Percentiles rank a stretch among this genome's conserved stretches.
Evolutionary conservation across 2,888 invertebrate species (phyloP).

Genomic region (Prosopocoilus inquinatus): DNA sequence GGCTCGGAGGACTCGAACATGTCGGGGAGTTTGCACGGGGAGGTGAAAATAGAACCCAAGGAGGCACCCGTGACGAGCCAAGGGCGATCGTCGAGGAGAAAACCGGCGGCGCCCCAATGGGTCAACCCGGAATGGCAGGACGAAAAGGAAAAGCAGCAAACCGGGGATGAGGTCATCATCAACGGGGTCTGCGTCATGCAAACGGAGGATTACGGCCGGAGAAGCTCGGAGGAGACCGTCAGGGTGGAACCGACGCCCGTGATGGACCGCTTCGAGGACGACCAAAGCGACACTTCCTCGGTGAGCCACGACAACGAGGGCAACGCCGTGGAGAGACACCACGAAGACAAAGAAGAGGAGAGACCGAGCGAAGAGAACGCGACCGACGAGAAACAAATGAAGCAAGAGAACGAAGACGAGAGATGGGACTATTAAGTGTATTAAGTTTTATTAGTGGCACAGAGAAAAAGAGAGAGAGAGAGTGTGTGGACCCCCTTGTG

Average conservation of each 20-base stretch:
- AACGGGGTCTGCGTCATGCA: slow-evolving; percentile 94
- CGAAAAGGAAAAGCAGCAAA: slow-evolving; percentile 54
- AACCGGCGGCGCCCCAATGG: slow-evolving; percentile 97
- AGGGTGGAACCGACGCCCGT: slow-evolving; percentile 76
- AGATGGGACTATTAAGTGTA: slow-evolving; percentile 60
- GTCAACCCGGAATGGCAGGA: slow-evolving; percentile 93
- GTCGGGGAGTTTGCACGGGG: slow-evolving; percentile 55
- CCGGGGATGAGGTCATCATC: slow-evolving; percentile 79
- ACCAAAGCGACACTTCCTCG: slow-evolving; percentile 53
- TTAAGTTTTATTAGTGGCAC: slow-evolving; percentile 8
- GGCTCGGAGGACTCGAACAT: slow-evolving; percentile 66
- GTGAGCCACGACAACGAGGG: slow-evolving; percentile 41
- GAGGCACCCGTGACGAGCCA: slow-evolving; percentile 35
- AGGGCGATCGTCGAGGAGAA: slow-evolving; percentile 70
- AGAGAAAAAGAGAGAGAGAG: no score
- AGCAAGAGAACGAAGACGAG: slow-evolving; percentile 53
- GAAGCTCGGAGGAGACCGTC: slow-evolving; percentile 66
- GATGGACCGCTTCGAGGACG: slow-evolving; percentile 60
- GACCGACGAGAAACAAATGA: slow-evolving; percentile 39
- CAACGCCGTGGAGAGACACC: slow-evolving; percentile 33
- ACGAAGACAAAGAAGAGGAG: slow-evolving; percentile 24
- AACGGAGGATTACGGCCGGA: slow-evolving; percentile 67
- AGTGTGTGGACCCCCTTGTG: slow-evolving; percentile 11
- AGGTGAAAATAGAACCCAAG: slow-evolving; percentile 60
- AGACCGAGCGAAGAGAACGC: slow-evolving; percentile 30